Evolutionary conservation across 2,113 vertebrate species (phyloP).

Genomic region (Elaphurus davidianus): DNA sequence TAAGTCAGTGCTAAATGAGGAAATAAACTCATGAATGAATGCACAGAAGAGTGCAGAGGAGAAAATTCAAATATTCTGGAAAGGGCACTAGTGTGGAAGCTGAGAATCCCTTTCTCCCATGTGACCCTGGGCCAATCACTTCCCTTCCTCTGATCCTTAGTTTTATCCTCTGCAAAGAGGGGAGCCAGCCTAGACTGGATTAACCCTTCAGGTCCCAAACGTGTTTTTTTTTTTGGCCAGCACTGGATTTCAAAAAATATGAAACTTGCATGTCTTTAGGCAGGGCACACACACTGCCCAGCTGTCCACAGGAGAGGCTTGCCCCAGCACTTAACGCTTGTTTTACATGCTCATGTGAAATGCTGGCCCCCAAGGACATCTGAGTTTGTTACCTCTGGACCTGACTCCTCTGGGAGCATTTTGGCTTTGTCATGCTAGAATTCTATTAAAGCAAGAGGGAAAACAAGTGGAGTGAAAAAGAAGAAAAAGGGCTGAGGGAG

Average conservation of each 20-base stretch:
- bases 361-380: neutral
- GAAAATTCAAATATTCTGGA: neutral
- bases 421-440: neutral
- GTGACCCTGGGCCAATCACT: neutral
- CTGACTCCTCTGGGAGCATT: neutral
- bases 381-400: neutral
- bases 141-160: neutral
- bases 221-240: neutral
- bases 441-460: neutral
- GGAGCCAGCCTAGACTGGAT: neutral
- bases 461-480: neutral
- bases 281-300: neutral
- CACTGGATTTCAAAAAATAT: neutral
- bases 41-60: neutral
- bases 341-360: neutral
- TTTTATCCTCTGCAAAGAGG: neutral
- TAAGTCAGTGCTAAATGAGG: neutral
- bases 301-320: neutral
- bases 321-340: neutral
- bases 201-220: neutral
- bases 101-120: neutral
- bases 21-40: neutral
- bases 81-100: neutral
- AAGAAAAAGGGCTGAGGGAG: neutral
- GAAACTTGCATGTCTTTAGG: neutral